Percentiles rank a stretch among this genome's conserved stretches.
Evolutionary conservation across 1,140 invertebrate genomes (phyloP).

Genomic region (Caenorhabditis latens): DNA sequence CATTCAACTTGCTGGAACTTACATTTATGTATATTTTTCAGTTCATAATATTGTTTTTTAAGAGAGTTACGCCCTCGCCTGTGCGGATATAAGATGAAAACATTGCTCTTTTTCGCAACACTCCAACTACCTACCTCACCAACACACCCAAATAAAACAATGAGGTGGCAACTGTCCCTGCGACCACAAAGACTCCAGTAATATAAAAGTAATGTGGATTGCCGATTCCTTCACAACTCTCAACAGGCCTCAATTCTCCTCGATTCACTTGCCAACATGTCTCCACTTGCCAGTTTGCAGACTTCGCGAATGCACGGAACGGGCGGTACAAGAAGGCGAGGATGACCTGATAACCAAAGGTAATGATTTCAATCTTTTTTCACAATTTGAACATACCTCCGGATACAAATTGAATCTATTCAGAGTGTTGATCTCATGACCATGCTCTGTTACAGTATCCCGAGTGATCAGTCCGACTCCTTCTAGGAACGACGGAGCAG

Average conservation of each 20-base stretch:
- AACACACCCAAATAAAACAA: constrained; percentile 73
- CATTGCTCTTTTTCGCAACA: neutral
- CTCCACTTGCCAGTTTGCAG: constrained; percentile 78
- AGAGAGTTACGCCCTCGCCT: neutral
- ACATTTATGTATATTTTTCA: too few species aligned
- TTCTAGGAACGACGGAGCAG: constrained; percentile 82
- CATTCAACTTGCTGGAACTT: too few species aligned
- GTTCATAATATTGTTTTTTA: too few species aligned
- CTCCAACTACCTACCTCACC: constrained; percentile 66
- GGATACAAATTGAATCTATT: constrained; percentile 87
- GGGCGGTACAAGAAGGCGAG: constrained; percentile 81
- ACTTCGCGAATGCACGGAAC: constrained; percentile 79
- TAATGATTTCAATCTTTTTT: neutral
- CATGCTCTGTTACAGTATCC: constrained; percentile 87
- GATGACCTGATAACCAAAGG: constrained; percentile 80
- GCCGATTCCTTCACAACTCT: constrained; percentile 83
- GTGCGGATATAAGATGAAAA: too few species aligned
- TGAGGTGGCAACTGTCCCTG: constrained; percentile 71
- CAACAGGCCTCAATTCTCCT: constrained; percentile 81
- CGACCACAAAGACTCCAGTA: constrained; percentile 71
- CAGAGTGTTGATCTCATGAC: constrained; percentile 85
- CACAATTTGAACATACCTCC: constrained; percentile 81
- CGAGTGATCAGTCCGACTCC: constrained; percentile 83
- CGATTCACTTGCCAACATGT: constrained; percentile 82
- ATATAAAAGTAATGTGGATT: constrained; percentile 77